These are phyloP conservation scores for Nymphicus hollandicus DNA, from an alignment of 2,113 vertebrate genomes.

Conservation along the genomic window DNA sequence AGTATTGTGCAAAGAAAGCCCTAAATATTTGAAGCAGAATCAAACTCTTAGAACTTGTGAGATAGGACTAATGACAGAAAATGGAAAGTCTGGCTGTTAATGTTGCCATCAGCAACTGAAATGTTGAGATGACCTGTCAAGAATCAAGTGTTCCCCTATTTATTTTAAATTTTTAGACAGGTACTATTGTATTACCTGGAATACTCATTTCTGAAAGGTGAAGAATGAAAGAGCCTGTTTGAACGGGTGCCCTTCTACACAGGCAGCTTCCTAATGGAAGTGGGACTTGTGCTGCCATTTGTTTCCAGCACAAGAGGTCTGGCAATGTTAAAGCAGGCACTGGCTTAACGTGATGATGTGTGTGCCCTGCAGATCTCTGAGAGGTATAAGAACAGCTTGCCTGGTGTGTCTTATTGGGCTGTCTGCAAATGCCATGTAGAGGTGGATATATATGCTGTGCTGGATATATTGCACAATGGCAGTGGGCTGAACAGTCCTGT, in stretches of 20 bases:
- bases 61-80: not conserved
- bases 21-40: not conserved
- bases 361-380: not conserved
- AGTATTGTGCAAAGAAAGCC: not conserved
- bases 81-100: not conserved
- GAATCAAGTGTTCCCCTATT: not conserved
- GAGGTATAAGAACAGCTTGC: fast-evolving
- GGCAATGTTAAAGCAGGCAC: fast-evolving
- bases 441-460: not conserved
- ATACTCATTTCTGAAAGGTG: not conserved
- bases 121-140: not conserved
- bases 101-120: not conserved
- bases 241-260: fast-evolving
- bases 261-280: not conserved
- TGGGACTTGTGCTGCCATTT: not conserved
- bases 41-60: not conserved
- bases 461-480: not conserved
- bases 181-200: not conserved
- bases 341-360: fast-evolving
- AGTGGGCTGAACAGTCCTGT: fast-evolving
- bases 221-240: not conserved
- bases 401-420: not conserved
- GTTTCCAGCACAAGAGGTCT: not conserved
- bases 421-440: not conserved
- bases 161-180: not conserved